phyloP scores from a whole-genome alignment of 2,888 invertebrate species.

The Brachyptera risi region DNA sequence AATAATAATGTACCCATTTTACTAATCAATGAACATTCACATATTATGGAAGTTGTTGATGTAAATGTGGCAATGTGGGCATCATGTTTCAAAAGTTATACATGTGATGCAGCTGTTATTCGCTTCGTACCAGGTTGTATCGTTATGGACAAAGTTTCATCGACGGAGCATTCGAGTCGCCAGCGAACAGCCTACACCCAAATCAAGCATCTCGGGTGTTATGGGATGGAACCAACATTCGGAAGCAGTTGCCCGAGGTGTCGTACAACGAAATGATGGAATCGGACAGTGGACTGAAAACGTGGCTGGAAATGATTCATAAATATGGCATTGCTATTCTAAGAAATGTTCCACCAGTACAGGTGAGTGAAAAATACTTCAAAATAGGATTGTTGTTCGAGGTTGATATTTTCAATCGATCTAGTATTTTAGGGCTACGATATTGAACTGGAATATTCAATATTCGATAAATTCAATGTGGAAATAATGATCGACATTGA shows the following conservation, averaged over 20 bases:
- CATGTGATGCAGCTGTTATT: too few species aligned
- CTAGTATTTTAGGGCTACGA: too few species aligned
- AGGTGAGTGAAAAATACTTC: conserved; percentile 27
- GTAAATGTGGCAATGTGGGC: too few species aligned
- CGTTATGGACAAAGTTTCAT: conserved; percentile 41
- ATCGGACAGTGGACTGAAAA: conserved; percentile 37
- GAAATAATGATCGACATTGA: too few species aligned
- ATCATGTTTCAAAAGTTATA: too few species aligned
- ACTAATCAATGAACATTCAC: too few species aligned
- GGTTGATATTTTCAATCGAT: too few species aligned
- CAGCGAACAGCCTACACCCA: conserved; percentile 28
- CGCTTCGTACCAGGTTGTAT: conserved; percentile 39
- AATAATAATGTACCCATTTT: too few species aligned
- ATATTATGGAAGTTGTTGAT: too few species aligned
- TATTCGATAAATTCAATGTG: too few species aligned
- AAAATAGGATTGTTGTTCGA: too few species aligned
- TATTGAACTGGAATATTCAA: too few species aligned
- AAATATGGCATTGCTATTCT: conserved; percentile 40
- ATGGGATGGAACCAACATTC: conserved; percentile 40
- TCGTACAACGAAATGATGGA: conserved; percentile 40
- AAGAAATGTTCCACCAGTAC: conserved; percentile 38
- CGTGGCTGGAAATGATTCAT: conserved; percentile 41
- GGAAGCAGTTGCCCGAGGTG: conserved; percentile 40
- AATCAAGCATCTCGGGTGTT: conserved; percentile 36
- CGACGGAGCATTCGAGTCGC: conserved; percentile 38